Base-by-base conservation (phyloP, 2,888 invertebrate species). In the Hyppa rectilinea region DNA sequence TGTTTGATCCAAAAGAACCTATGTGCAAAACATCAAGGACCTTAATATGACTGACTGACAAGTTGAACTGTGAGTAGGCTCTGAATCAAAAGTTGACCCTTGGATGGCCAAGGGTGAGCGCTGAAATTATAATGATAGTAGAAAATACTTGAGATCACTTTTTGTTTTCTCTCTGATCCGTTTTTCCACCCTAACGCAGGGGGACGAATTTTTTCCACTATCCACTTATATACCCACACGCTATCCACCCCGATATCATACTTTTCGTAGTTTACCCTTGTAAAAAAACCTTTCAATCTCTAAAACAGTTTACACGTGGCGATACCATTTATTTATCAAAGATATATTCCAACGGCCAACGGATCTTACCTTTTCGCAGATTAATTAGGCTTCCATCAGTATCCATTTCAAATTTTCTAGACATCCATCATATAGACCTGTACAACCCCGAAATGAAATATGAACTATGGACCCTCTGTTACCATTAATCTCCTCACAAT, bases 371-470 rank as follows among this genome's bases (percentile, higher is more conserved):
- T 64, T 45, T 64, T 56, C 45, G 10, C 29, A 64, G 29, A 45
- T 53, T 75, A 61, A 58, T 58, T 53, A n/a, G n/a, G 14, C n/a
- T 17, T 62, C 56, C 53, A 75, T 76, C 34, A 70, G 53, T 55
- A 59, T 80, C 53, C 4, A 65, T 74, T 60, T 61, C 55, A 52
- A 34, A 75, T 49, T n/a, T 47, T 36, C 34, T 47, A 59, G 49
- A 50, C 45, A 75, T 50, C 31, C 43, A 61, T 58, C 49, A 9
- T 43, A n/a, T 34, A 58, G 45, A 80, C 47, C 31, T 67, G 26
- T 59, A 47, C 58, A 52, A 83, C 55, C 67, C 29, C 52, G 47
- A 75, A 47, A 77, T 72, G 65, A 76, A 76, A 76, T 76, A 76
- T 78, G 79, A 72, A 56, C 34, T 40, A 49, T 58, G 47, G 43